Conservation (phyloP, 2,888 invertebrate genomes). For the Myathropa florea region DNA sequence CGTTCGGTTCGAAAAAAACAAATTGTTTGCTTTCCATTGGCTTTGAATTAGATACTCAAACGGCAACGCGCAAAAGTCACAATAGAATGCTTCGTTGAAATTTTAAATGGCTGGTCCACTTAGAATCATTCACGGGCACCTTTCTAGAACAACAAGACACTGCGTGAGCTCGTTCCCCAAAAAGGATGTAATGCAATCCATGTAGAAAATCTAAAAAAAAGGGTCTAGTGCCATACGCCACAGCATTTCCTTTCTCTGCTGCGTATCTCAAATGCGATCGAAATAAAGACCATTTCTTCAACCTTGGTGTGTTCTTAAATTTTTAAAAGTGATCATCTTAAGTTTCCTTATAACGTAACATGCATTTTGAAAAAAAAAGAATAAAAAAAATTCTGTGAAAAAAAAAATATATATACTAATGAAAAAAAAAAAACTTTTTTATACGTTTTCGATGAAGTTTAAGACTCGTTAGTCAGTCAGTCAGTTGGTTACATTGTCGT, state of each 20-base stretch:
- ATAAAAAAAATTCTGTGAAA: constrained; percentile 15
- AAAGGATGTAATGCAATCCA: background rate
- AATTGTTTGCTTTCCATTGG: constrained; percentile 16
- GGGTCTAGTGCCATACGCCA: background rate
- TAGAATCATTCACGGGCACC: constrained; percentile 2
- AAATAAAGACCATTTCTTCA: background rate
- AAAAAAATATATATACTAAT: background rate
- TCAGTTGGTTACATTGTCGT: background rate
- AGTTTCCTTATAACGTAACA: background rate
- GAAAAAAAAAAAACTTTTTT: constrained; percentile 1
- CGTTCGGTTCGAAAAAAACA: background rate
- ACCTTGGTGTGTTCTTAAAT: constrained; percentile 10
- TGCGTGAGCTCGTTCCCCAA: background rate
- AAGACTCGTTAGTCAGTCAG: background rate
- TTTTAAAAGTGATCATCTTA: constrained; percentile 3
- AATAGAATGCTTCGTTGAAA: background rate
- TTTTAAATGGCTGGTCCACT: constrained; percentile 66
- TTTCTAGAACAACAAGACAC: background rate
- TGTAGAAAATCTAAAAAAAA: background rate
- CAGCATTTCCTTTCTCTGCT: background rate
- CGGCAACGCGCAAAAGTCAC: background rate
- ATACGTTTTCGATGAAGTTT: constrained; percentile 36
- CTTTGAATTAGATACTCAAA: background rate
- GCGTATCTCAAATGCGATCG: background rate
- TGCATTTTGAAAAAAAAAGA: background rate